Conservation (phyloP, 2,113 vertebrate species). For the Donacobius atricapilla region DNA sequence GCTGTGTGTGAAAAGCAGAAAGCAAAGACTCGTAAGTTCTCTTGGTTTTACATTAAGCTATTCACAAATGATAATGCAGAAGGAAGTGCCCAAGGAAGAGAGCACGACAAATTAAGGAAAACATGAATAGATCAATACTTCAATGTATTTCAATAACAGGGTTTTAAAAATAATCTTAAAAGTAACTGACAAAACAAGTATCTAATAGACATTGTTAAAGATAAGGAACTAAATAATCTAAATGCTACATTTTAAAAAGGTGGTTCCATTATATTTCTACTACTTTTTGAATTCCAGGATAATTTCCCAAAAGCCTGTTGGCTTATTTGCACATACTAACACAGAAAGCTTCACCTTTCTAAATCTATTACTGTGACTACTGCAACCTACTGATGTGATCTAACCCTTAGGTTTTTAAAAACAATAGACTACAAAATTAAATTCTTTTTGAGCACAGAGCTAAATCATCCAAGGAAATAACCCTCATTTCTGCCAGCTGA, state of each 20-base stretch:
- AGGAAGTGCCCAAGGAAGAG: neutral
- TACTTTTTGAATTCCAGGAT: neutral
- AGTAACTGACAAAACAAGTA: neutral
- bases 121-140: neutral
- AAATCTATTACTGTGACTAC: conserved; percentile 10
- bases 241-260: neutral
- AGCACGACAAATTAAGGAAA: neutral
- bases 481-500: conserved; percentile 49
- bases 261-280: neutral
- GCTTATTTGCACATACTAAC: neutral
- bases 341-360: neutral
- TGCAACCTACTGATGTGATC: neutral
- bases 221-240: neutral
- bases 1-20: neutral
- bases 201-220: neutral
- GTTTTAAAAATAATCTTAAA: neutral
- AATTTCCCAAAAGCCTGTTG: neutral
- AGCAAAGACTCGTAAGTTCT: neutral
- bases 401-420: conserved; percentile 29
- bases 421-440: conserved; percentile 43
- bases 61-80: neutral
- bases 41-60: neutral
- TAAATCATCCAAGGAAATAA: conserved; percentile 62
- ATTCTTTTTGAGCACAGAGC: conserved; percentile 45
- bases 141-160: neutral